Evolutionary conservation across 1,140 invertebrate genomes (phyloP).

Genomic region (Camponotus pennsylvanicus): DNA sequence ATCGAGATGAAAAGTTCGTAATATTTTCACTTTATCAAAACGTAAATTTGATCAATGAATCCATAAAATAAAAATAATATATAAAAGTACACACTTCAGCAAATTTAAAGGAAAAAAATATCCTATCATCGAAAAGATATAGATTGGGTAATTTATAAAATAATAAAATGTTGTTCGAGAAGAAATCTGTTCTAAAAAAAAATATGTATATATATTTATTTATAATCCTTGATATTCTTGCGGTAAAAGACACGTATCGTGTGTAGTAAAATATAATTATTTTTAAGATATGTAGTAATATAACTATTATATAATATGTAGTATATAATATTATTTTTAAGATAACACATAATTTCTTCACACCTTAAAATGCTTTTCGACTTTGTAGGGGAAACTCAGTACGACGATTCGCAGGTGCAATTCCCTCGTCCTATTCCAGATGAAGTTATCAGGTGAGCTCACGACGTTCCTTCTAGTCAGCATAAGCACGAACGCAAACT

Average conservation of each 20-base stretch:
- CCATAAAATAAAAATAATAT: neutral
- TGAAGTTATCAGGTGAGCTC: slow-evolving; percentile 80
- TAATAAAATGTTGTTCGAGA: neutral
- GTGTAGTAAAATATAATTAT: slow-evolving; percentile 32
- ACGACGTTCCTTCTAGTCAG: neutral
- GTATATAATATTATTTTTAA: slow-evolving; percentile 41
- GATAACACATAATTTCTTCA: slow-evolving; percentile 38
- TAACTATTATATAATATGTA: slow-evolving; percentile 29
- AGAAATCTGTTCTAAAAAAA: neutral
- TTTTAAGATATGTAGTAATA: slow-evolving; percentile 9
- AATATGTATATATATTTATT: neutral
- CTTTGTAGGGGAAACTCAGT: slow-evolving; percentile 76
- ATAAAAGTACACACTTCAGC: neutral
- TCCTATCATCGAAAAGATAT: neutral
- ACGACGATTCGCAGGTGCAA: slow-evolving; percentile 72
- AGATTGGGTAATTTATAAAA: neutral
- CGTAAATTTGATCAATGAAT: slow-evolving; percentile 11
- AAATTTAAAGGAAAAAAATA: neutral
- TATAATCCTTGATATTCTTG: neutral
- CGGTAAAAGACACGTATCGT: neutral
- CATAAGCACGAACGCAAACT: slow-evolving; percentile 9
- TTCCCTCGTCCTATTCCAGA: slow-evolving; percentile 73
- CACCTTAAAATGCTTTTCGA: slow-evolving; percentile 31
- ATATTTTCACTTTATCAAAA: slow-evolving; percentile 8
- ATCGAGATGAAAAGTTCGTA: neutral